These are phyloP conservation scores for Leuciscus waleckii DNA, from an alignment of 2,797 vertebrate species.

Conservation along the genomic window DNA sequence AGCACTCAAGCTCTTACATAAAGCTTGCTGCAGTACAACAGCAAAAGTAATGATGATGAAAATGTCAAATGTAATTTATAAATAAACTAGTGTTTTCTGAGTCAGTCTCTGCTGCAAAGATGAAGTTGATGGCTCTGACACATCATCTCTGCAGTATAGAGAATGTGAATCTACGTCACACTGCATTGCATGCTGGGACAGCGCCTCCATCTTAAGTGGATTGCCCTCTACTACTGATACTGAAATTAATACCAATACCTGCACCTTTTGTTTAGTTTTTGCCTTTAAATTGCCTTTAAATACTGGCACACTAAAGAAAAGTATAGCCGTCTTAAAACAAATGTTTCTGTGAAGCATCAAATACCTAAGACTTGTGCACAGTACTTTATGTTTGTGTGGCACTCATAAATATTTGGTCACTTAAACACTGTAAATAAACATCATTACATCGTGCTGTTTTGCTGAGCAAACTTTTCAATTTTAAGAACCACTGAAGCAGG, in stretches of 20 bases:
- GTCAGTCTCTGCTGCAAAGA: not conserved
- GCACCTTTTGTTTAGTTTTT: too few species aligned
- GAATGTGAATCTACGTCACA: too few species aligned
- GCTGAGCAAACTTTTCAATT: constrained; percentile 22
- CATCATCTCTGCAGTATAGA: too few species aligned
- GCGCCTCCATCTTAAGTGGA: too few species aligned
- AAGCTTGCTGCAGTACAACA: not conserved
- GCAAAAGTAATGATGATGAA: not conserved
- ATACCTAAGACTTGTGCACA: not conserved
- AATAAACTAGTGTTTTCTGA: not conserved
- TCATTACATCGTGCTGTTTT: not conserved
- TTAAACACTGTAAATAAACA: not conserved
- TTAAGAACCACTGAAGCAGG: not conserved
- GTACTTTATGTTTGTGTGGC: not conserved
- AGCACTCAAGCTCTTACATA: not conserved
- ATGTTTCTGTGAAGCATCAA: not conserved
- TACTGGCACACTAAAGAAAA: not conserved
- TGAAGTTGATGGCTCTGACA: too few species aligned
- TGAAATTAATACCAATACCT: too few species aligned
- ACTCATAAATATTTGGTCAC: not conserved
- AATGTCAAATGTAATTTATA: not conserved
- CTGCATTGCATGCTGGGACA: too few species aligned
- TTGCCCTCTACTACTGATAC: too few species aligned
- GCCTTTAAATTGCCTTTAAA: too few species aligned
- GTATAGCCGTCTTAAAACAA: not conserved